These are phyloP conservation scores for Rhagonycha lutea DNA, from an alignment of 2,888 invertebrate species.

Conservation along the genomic window DNA sequence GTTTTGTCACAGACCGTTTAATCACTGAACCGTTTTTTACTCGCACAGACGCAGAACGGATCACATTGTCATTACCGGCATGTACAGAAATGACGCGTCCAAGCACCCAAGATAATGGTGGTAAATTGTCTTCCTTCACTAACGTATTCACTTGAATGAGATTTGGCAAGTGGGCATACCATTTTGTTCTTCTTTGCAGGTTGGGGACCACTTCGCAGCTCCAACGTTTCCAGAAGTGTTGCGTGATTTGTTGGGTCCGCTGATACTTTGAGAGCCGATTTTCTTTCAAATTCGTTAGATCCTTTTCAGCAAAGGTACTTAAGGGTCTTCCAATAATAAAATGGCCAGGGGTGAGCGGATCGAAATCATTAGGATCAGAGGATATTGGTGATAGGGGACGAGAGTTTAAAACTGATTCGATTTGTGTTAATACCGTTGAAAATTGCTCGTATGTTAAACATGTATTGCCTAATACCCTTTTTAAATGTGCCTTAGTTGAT, in stretches of 20 bases:
- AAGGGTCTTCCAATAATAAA: slow-evolving; percentile 35
- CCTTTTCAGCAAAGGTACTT: slow-evolving; percentile 28
- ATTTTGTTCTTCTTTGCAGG: slow-evolving; percentile 16
- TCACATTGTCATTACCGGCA: neutral
- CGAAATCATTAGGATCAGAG: slow-evolving; percentile 33
- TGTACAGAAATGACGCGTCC: neutral
- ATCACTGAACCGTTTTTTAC: neutral
- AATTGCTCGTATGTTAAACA: slow-evolving; percentile 40
- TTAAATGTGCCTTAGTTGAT: slow-evolving; percentile 37
- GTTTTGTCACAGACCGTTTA: neutral
- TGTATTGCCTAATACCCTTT: slow-evolving; percentile 26
- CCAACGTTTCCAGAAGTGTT: slow-evolving; percentile 30
- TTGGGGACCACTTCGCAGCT: slow-evolving; percentile 13
- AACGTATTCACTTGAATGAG: neutral
- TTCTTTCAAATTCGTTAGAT: slow-evolving; percentile 10
- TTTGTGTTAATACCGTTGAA: slow-evolving; percentile 36
- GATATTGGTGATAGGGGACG: slow-evolving; percentile 36
- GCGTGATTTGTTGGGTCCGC: slow-evolving; percentile 20
- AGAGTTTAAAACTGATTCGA: slow-evolving; percentile 41
- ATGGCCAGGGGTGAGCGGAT: slow-evolving; percentile 27
- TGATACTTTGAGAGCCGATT: slow-evolving; percentile 32
- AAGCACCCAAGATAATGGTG: neutral
- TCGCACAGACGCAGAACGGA: neutral
- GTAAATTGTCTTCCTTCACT: neutral
- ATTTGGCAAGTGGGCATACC: neutral